Conservation (phyloP, 2,797 vertebrate species). For the Ctenosaura bakeri region DNA sequence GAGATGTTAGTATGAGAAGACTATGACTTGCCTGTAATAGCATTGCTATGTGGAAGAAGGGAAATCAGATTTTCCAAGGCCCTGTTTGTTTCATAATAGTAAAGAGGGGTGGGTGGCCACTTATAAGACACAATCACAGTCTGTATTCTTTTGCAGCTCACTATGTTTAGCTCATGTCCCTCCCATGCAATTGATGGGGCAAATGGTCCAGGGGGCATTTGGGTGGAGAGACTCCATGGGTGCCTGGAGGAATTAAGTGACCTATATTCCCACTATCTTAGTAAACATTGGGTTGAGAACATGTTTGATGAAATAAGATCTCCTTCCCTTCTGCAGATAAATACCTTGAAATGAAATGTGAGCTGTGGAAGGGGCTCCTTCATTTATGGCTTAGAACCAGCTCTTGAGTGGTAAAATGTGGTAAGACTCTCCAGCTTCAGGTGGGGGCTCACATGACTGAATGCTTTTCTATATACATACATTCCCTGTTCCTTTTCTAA, state of each 20-base stretch:
- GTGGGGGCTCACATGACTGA: neutral
- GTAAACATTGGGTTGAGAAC: too few relatives aligned
- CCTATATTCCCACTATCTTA: neutral
- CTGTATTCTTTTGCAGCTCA: neutral
- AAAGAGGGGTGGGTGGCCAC: neutral
- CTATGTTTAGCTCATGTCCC: neutral
- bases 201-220: neutral
- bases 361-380: neutral
- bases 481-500: neutral
- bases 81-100: neutral
- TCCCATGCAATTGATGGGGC: too few relatives aligned
- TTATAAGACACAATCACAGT: neutral
- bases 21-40: too few relatives aligned
- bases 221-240: neutral
- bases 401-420: neutral
- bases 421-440: neutral
- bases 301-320: too few relatives aligned
- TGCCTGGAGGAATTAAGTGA: neutral
- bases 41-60: neutral
- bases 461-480: neutral
- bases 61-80: neutral
- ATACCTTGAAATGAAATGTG: neutral
- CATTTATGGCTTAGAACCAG: neutral
- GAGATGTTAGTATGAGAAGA: too few relatives aligned
- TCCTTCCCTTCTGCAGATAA: too few relatives aligned